Percentiles rank a stretch among this genome's conserved stretches.
phyloP scores from a whole-genome alignment of 2,888 invertebrate species.

The Noctua janthe region DNA sequence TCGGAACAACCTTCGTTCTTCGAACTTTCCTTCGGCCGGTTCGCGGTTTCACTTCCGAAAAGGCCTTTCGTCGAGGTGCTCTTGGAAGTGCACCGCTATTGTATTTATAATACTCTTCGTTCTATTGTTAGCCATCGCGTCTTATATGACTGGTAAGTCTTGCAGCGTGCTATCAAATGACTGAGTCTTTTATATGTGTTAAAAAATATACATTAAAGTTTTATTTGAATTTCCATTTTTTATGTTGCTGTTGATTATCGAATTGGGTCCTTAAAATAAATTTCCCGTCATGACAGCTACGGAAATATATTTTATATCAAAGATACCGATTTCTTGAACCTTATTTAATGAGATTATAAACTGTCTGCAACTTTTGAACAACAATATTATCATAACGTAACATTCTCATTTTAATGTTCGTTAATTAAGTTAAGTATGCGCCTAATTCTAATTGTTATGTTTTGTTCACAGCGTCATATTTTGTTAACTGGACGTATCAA shows the following conservation, averaged over 20 bases:
- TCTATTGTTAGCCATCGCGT: slow-evolving; percentile 95
- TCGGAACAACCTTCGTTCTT: slow-evolving; percentile 93
- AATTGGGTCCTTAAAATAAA: neutral
- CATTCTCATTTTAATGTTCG: slow-evolving; percentile 41
- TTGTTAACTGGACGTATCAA: slow-evolving; percentile 96
- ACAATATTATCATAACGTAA: slow-evolving; percentile 33
- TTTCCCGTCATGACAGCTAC: neutral
- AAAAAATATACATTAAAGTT: neutral
- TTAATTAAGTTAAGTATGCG: slow-evolving; percentile 36
- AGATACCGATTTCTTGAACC: slow-evolving; percentile 15
- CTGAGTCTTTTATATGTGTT: neutral
- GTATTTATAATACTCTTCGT: slow-evolving; percentile 96
- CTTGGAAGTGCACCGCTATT: slow-evolving; percentile 98
- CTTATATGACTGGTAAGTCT: slow-evolving; percentile 95
- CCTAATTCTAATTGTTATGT: slow-evolving; percentile 25
- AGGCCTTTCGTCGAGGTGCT: slow-evolving; percentile 96
- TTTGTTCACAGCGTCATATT: slow-evolving; percentile 93
- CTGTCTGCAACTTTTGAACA: slow-evolving; percentile 39
- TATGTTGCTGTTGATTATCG: neutral
- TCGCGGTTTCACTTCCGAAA: slow-evolving; percentile 97
- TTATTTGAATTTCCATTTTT: neutral
- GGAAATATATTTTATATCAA: slow-evolving; percentile 21
- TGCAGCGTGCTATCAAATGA: slow-evolving; percentile 61
- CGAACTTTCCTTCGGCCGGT: slow-evolving; percentile 93
- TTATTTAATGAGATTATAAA: slow-evolving; percentile 36